phyloP scores from a whole-genome alignment of 2,888 invertebrate genomes.

The Thalpophila matura region DNA sequence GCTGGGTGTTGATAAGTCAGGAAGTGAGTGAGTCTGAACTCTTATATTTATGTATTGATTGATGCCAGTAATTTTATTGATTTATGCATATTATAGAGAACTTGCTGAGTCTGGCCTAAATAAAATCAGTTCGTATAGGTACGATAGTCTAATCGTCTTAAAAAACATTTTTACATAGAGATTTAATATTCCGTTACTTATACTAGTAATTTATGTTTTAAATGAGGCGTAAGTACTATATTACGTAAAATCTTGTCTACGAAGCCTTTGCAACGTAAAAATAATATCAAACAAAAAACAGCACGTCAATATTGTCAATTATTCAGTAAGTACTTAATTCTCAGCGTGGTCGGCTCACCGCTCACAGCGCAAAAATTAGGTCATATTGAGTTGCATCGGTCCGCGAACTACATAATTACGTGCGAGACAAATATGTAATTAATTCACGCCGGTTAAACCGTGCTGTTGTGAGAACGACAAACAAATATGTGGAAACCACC shows the following conservation, averaged over 20 bases:
- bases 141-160: no score
- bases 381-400: constrained; percentile 77
- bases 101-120: no score
- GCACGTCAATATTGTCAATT: constrained; percentile 62
- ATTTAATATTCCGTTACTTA: no score
- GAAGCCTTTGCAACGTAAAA: constrained; percentile 1
- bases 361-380: constrained; percentile 74
- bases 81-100: no score
- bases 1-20: no score
- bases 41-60: no score
- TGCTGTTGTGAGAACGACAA: constrained; percentile 59
- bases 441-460: constrained; percentile 77
- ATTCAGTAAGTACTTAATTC: constrained; percentile 66
- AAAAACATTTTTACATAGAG: no score
- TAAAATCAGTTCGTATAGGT: no score
- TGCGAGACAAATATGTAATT: constrained; percentile 79
- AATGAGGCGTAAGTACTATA: no score
- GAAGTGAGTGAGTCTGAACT: no score
- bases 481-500: constrained; percentile 68
- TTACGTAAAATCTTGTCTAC: not conserved
- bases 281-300: constrained; percentile 40
- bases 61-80: no score
- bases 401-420: constrained; percentile 78
- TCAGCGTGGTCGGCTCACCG: constrained; percentile 57
- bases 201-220: no score